Base-by-base conservation (phyloP, 2,113 vertebrate genomes). In the Empidonax traillii region DNA sequence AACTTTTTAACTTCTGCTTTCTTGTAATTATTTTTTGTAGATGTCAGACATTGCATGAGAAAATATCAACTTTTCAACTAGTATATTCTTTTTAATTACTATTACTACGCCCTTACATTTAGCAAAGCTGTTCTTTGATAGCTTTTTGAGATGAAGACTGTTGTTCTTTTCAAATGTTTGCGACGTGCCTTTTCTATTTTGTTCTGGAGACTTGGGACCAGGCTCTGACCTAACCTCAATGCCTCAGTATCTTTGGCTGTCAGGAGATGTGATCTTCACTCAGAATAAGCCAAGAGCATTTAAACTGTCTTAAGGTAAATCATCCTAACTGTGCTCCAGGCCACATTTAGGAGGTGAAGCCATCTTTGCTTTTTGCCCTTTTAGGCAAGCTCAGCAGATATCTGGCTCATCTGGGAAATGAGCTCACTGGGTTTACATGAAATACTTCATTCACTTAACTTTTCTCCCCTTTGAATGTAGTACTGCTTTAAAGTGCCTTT, bases 241-340 rank as follows among this genome's bases (percentile, higher is more conserved):
- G 72, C 62, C 77, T 88, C 44, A 6, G 35, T 84, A 52, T 79
- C 52, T 81, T 86, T 81, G 69, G 52, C 56, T 94, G 84, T 91
- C 91, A 87, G 80, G 91, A 91, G 80, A 85, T 0, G 0, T 69
- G 95, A 85, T 87, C 89, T 94, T 89, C 81, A 94, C 80, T 61
- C 52, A 72, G 66, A 92, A 69, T 73, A 89, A 93, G 89, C 61
- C 83, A 86, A 78, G 49, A 85, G 31, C 66, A 73, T 82, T 96
- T 89, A 87, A 96, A 94, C 69, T 91, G 61, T 89, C 73, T 68
- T 73, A 87, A 91, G 62, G 84, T 91, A 92, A 95, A 95, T 95
- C 91, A 95, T 94, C 56, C 66, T 79, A 89, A 87, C 73, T 79
- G 87, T 89, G 95, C 94, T 80, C 86, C 73, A 78, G 80, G 91